phyloP scores from a whole-genome alignment of 2,888 invertebrate genomes.

The Plutella xylostella region DNA sequence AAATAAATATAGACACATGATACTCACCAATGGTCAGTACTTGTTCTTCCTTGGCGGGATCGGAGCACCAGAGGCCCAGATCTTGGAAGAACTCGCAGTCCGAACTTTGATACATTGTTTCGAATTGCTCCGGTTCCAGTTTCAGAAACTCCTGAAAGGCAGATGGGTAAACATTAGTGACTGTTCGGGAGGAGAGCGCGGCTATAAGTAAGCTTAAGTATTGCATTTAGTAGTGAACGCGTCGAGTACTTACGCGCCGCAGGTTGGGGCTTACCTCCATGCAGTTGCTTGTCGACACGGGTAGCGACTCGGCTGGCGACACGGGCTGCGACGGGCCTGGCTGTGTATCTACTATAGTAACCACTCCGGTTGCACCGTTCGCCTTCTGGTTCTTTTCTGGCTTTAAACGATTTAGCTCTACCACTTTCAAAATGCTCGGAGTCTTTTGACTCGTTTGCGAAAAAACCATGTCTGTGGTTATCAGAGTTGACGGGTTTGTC shows the following conservation, averaged over 20 bases:
- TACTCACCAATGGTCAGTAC: conserved; percentile 59
- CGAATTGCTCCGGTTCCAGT: conserved; percentile 49
- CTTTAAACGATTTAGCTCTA: conserved; percentile 66
- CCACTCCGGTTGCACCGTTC: conserved; percentile 46
- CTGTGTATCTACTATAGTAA: conserved; percentile 43
- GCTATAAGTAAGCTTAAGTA: neutral
- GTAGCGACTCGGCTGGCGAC: conserved; percentile 42
- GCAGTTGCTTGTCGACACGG: no score
- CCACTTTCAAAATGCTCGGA: conserved; percentile 63
- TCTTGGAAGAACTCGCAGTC: conserved; percentile 79
- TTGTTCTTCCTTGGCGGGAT: conserved; percentile 60
- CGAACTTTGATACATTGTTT: conserved; percentile 58
- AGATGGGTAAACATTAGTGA: conserved; percentile 31
- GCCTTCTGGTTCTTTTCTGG: conserved; percentile 50
- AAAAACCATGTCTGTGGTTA: conserved; percentile 67
- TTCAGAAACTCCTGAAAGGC: conserved; percentile 58
- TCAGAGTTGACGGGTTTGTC: conserved; percentile 49
- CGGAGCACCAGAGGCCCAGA: conserved; percentile 72
- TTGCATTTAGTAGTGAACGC: neutral
- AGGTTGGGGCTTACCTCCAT: conserved; percentile 46
- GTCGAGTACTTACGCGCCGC: conserved; percentile 43
- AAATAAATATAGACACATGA: no score
- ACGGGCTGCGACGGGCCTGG: conserved; percentile 31
- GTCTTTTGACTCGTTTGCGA: conserved; percentile 65
- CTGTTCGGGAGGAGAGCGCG: conserved; percentile 19